Evolutionary conservation across 2,888 invertebrate species (phyloP).

Genomic region (Pegoplata infirma): DNA sequence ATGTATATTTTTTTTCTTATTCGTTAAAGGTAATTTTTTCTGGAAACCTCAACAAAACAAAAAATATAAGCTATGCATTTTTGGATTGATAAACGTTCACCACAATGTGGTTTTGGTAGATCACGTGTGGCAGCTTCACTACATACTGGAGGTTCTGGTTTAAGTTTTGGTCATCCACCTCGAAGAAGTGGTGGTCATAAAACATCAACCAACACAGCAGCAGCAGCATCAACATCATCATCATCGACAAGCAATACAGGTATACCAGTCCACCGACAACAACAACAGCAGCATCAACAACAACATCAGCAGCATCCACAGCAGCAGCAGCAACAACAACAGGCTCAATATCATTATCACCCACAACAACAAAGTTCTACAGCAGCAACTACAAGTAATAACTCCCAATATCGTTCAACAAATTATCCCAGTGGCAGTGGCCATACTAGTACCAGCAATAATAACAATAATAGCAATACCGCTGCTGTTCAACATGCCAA

Average conservation of each 20-base stretch:
- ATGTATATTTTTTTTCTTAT: slow-evolving; percentile 1
- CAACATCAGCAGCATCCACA: slow-evolving; percentile 65
- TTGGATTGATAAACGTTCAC: slow-evolving; percentile 91
- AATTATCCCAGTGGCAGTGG: slow-evolving; percentile 57
- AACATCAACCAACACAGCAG: slow-evolving; percentile 78
- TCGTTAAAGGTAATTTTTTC: not conserved
- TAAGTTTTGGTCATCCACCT: slow-evolving; percentile 79
- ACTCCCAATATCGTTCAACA: slow-evolving; percentile 44
- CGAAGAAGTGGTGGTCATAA: slow-evolving; percentile 75
- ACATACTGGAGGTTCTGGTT: slow-evolving; percentile 80
- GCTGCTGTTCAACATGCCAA: slow-evolving; percentile 53
- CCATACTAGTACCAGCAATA: slow-evolving; percentile 64
- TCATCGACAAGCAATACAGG: slow-evolving; percentile 72
- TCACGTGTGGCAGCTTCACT: slow-evolving; percentile 84
- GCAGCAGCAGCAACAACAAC: slow-evolving; percentile 60
- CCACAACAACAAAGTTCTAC: slow-evolving; percentile 13
- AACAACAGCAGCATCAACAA: slow-evolving; percentile 64
- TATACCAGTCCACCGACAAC: slow-evolving; percentile 80
- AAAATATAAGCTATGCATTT: slow-evolving; percentile 89
- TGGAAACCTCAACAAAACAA: not conserved
- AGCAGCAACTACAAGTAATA: slow-evolving; percentile 39
- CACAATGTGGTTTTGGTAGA: slow-evolving; percentile 86
- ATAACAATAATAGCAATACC: slow-evolving; percentile 65
- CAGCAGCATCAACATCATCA: slow-evolving; percentile 1
- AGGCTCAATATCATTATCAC: slow-evolving; percentile 57